These are phyloP conservation scores for Loripinus fragilis DNA, from an alignment of 2,888 invertebrate genomes.

Conservation along the genomic window DNA sequence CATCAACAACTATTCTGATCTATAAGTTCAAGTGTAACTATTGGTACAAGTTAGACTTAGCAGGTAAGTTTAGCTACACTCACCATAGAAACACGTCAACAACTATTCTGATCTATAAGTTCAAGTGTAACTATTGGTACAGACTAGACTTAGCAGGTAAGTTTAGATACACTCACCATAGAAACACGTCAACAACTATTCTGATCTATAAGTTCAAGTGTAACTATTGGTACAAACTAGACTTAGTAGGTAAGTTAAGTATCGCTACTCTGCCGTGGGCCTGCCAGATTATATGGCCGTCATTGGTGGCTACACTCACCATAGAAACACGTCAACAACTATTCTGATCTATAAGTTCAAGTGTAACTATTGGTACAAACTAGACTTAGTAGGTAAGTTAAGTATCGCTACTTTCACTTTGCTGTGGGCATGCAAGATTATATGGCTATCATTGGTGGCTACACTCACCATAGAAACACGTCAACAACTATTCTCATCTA, in stretches of 20 bases:
- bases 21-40: slow-evolving; percentile 95
- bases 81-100: slow-evolving; percentile 64
- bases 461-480: slow-evolving; percentile 84
- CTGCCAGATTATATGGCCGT: slow-evolving; percentile 95
- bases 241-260: slow-evolving; percentile 83
- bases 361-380: slow-evolving; percentile 92
- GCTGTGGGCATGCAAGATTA: slow-evolving; percentile 94
- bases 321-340: slow-evolving; percentile 61
- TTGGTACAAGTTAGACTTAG: slow-evolving; percentile 86
- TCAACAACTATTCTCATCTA: slow-evolving; percentile 88
- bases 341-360: slow-evolving; percentile 93
- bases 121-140: slow-evolving; percentile 93
- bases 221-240: slow-evolving; percentile 89
- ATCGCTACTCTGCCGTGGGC: slow-evolving; percentile 90
- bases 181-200: slow-evolving; percentile 82
- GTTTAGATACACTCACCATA: too few species aligned
- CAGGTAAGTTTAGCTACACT: slow-evolving; percentile 62
- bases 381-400: slow-evolving; percentile 68
- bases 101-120: slow-evolving; percentile 91
- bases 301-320: slow-evolving; percentile 90
- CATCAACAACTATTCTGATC: slow-evolving; percentile 86
- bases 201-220: slow-evolving; percentile 95
- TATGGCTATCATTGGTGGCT: slow-evolving; percentile 95
- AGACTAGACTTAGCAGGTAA: slow-evolving; percentile 68
- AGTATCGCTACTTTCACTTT: slow-evolving; percentile 88